phyloP scores from a whole-genome alignment of 2,888 invertebrate species.

The Tachina fera region DNA sequence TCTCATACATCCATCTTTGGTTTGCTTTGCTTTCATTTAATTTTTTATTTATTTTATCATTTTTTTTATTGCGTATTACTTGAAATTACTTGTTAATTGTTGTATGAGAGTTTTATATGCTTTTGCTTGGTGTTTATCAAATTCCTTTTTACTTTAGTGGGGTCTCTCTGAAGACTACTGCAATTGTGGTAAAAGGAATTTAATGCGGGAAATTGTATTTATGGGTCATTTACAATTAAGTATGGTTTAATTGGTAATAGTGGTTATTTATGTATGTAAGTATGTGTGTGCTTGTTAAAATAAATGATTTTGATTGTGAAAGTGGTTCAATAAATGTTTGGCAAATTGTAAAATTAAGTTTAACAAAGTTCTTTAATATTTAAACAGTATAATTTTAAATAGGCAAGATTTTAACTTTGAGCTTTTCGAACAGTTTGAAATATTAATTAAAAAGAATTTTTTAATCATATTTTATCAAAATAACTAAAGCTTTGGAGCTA shows the following conservation, averaged over 20 bases:
- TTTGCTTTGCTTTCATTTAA: conserved; percentile 9
- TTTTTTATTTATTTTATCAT: background rate
- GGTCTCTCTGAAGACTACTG: conserved; percentile 35
- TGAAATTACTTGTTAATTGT: conserved; percentile 70
- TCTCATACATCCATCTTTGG: background rate
- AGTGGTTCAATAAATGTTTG: background rate
- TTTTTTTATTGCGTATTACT: conserved; percentile 54
- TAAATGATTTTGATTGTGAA: conserved; percentile 1
- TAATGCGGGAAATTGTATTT: conserved; percentile 52
- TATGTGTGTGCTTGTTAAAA: no score
- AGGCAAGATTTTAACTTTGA: no score
- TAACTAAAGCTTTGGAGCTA: no score
- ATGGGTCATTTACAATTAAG: conserved; percentile 51
- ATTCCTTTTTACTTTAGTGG: conserved; percentile 4
- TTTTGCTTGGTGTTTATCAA: conserved; percentile 1
- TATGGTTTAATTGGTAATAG: conserved; percentile 44
- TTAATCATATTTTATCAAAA: no score
- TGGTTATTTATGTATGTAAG: background rate
- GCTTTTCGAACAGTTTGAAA: no score
- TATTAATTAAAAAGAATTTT: no score
- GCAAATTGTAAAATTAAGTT: background rate
- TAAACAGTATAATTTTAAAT: background rate
- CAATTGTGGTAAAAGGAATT: conserved; percentile 32
- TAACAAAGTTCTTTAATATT: background rate
- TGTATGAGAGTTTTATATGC: conserved; percentile 58